Conservation (phyloP, 2,797 vertebrate species). For the Liasis olivaceus region DNA sequence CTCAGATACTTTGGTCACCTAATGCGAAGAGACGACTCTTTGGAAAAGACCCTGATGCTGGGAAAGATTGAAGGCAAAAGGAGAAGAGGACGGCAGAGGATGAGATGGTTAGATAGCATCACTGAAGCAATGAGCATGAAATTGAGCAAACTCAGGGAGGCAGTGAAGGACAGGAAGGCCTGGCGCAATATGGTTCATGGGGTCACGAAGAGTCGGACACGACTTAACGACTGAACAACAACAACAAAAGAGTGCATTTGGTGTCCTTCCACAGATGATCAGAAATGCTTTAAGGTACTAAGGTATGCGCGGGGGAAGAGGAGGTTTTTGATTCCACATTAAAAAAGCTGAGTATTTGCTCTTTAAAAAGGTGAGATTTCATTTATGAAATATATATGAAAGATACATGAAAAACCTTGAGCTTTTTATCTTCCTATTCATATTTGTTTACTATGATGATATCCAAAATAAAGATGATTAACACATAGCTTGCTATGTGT, state of each 20-base stretch:
- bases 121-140: too few species aligned
- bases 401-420: not conserved
- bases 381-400: not conserved
- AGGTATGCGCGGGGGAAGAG: not conserved
- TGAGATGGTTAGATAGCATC: too few species aligned
- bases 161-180: too few species aligned
- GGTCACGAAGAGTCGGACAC: too few species aligned
- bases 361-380: slow-evolving; percentile 15
- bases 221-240: too few species aligned
- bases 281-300: slow-evolving; percentile 1
- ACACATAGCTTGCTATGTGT: not conserved
- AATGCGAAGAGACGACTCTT: too few species aligned
- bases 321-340: not conserved
- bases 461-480: not conserved
- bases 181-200: too few species aligned
- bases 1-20: too few species aligned
- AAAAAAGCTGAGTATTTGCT: not conserved
- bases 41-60: too few species aligned
- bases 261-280: slow-evolving; percentile 19
- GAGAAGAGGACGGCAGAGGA: too few species aligned
- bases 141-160: too few species aligned
- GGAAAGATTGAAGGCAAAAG: too few species aligned
- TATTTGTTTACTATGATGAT: not conserved
- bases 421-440: not conserved
- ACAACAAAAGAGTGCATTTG: not conserved